phyloP scores from a whole-genome alignment of 1,140 invertebrate species.

The Agrilus planipennis region DNA sequence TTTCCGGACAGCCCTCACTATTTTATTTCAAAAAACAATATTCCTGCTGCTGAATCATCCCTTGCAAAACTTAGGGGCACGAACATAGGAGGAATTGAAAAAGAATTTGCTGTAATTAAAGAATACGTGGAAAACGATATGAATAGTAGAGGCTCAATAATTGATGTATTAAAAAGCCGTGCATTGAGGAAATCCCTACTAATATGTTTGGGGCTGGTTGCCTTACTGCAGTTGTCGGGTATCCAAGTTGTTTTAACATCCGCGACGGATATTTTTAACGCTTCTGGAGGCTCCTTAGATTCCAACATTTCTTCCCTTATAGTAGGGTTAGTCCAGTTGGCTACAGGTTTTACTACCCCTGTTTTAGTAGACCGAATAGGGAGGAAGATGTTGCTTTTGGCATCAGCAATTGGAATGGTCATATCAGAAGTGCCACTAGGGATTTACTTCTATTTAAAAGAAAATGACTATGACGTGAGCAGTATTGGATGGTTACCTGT shows the following conservation, averaged over 20 bases:
- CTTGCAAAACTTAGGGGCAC: constrained; percentile 48
- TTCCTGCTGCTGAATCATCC: constrained; percentile 46
- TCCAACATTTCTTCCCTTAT: constrained; percentile 59
- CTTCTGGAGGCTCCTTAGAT: constrained; percentile 45
- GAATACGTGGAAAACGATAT: constrained; percentile 41
- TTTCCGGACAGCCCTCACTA: constrained; percentile 74
- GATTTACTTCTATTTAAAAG: constrained; percentile 47
- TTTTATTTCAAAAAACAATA: constrained; percentile 45
- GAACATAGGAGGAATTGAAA: constrained; percentile 41
- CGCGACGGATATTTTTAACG: constrained; percentile 56
- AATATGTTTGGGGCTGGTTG: constrained; percentile 56
- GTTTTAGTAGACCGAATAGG: constrained; percentile 64
- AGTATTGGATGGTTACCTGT: constrained; percentile 51
- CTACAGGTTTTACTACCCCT: constrained; percentile 54
- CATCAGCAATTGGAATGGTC: constrained; percentile 52
- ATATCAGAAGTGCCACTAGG: constrained; percentile 38
- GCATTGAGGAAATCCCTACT: constrained; percentile 51
- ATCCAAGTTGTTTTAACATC: constrained; percentile 81
- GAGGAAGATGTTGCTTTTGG: constrained; percentile 55
- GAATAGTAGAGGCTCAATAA: constrained; percentile 37
- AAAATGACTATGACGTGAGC: constrained; percentile 36
- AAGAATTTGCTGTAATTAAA: constrained; percentile 44
- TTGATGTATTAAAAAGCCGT: constrained; percentile 44
- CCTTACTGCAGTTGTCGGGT: constrained; percentile 68
- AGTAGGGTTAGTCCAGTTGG: constrained; percentile 59